Conservation (phyloP, 2,113 vertebrate genomes). For the Fukomys damarensis region DNA sequence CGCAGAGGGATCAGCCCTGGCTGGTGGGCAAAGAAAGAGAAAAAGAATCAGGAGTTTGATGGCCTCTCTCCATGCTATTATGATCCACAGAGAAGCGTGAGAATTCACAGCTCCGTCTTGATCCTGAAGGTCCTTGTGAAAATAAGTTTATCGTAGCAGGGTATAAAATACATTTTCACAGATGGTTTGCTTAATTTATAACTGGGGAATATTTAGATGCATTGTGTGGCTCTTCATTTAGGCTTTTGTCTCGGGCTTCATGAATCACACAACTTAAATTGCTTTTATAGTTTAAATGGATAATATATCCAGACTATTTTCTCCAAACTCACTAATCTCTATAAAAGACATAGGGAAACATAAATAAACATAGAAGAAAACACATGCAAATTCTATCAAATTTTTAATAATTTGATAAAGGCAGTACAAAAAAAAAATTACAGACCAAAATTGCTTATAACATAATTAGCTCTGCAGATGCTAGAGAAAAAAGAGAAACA, state of each 20-base stretch:
- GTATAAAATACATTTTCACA: neutral
- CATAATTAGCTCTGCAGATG: neutral
- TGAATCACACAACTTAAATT: neutral
- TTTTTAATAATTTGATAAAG: conserved; percentile 25
- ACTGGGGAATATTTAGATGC: neutral
- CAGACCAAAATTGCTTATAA: neutral
- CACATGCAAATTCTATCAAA: neutral
- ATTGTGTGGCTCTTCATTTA: neutral
- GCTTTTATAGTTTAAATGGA: neutral
- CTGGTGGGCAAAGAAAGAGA: neutral
- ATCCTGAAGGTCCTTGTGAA: neutral
- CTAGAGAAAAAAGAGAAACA: neutral
- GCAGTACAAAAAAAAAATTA: neutral
- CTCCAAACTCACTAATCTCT: neutral
- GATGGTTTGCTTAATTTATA: conserved; percentile 12
- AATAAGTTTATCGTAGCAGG: neutral
- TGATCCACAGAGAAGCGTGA: neutral
- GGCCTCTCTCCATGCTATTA: neutral
- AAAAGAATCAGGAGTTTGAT: neutral
- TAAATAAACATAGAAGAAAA: neutral
- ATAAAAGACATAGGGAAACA: neutral
- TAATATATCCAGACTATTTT: neutral
- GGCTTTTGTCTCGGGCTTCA: neutral
- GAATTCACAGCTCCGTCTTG: neutral
- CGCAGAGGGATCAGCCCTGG: neutral